Evolutionary conservation across 2,797 vertebrate genomes (phyloP).

Genomic region (Paratrypauchen microcephalus): DNA sequence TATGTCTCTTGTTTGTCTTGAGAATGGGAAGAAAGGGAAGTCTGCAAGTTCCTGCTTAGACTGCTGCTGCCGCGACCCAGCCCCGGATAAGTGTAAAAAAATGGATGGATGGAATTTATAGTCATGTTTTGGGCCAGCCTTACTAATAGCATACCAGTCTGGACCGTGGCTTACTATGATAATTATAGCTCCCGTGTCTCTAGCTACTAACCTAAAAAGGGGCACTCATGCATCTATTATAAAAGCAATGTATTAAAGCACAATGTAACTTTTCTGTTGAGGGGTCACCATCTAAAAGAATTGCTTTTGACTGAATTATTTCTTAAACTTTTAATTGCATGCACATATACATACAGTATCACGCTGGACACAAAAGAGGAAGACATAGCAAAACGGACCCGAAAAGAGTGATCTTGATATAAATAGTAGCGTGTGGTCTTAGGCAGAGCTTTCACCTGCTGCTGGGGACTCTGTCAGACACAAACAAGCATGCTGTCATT

Average conservation of each 20-base stretch:
- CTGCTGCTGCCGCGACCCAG: no score
- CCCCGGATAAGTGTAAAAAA: no score
- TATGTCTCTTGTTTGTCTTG: no score
- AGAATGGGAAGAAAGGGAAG: no score
- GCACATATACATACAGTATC: no score
- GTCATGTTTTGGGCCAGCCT: background rate
- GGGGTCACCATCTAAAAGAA: no score
- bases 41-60: no score
- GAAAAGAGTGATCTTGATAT: constrained; percentile 40
- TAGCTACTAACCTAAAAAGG: background rate
- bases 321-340: no score
- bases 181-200: background rate
- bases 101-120: background rate
- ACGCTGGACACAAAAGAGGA: background rate
- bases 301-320: no score
- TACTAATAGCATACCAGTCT: background rate
- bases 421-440: background rate
- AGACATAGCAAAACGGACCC: constrained; percentile 9
- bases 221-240: no score
- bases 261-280: no score
- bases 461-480: constrained; percentile 14
- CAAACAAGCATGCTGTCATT: background rate
- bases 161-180: background rate
- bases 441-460: constrained; percentile 24
- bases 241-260: no score